A percentile compares a stretch with the other conserved stretches of the same genome.
Evolutionary conservation across 2,797 vertebrate genomes (phyloP).

Genomic region (Tragelaphus eurycerus): DNA sequence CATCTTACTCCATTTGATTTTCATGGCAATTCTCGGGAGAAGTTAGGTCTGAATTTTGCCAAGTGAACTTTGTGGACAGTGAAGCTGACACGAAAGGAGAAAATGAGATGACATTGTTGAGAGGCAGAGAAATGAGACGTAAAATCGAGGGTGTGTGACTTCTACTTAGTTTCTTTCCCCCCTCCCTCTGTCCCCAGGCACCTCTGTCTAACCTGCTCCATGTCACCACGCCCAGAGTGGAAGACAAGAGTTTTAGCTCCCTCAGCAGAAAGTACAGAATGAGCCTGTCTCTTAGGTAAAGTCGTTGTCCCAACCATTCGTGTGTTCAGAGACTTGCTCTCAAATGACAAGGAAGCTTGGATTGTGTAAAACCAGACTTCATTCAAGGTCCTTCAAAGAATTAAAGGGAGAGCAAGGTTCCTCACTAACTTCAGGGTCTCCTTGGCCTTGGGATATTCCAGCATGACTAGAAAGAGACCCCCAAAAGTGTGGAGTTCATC

Average conservation of each 20-base stretch:
- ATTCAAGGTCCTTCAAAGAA: not conserved
- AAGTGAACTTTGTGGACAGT: not conserved
- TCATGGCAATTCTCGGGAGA: not conserved
- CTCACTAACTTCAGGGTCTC: not conserved
- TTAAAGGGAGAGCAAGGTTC: not conserved
- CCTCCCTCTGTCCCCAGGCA: no score
- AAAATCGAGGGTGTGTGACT: not conserved
- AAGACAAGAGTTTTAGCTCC: not conserved
- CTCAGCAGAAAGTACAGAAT: not conserved
- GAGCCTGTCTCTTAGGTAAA: not conserved
- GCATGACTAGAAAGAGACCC: not conserved
- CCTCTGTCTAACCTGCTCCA: not conserved
- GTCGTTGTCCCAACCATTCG: fast-evolving
- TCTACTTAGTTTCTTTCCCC: not conserved
- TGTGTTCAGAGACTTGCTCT: not conserved
- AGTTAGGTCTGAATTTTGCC: not conserved
- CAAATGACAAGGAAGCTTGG: not conserved
- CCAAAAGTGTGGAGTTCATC: not conserved
- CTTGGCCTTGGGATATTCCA: no score
- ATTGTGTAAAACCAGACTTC: not conserved
- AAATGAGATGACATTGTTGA: no score
- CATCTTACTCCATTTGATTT: not conserved
- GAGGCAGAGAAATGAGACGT: no score
- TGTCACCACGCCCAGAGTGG: not conserved
- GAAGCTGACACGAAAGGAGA: not conserved